These are phyloP conservation scores for Chinchilla lanigera DNA, from an alignment of 2,113 vertebrate genomes.

Conservation along the genomic window DNA sequence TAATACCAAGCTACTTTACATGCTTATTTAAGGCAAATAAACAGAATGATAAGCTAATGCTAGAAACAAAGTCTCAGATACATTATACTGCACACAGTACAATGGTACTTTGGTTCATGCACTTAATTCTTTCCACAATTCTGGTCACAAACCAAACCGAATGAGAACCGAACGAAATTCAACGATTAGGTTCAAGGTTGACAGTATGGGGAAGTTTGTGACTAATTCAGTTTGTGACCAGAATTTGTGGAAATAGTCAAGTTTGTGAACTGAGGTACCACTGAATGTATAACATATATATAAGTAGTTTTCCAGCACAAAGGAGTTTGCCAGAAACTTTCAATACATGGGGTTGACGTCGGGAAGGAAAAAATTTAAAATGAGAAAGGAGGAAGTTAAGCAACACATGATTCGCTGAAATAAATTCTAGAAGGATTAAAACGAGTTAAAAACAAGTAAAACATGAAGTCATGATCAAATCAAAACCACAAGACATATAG, in stretches of 20 bases:
- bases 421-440: neutral
- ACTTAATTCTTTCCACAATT: neutral
- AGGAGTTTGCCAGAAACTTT: neutral
- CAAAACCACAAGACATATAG: neutral
- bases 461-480: neutral
- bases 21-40: neutral
- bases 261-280: neutral
- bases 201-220: too few species aligned
- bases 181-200: neutral
- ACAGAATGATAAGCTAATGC: neutral
- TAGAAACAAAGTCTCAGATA: neutral
- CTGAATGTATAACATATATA: neutral
- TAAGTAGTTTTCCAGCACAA: neutral
- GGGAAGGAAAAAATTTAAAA: neutral
- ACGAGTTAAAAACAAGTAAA: neutral
- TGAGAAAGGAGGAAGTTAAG: neutral
- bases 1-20: neutral
- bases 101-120: neutral
- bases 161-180: neutral
- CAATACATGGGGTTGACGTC: neutral
- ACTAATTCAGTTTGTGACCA: neutral
- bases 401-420: neutral
- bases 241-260: neutral
- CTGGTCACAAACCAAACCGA: neutral
- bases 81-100: neutral